These are phyloP conservation scores for Microtus obscurus DNA, from an alignment of 2,797 vertebrate genomes.

Conservation along the genomic window DNA sequence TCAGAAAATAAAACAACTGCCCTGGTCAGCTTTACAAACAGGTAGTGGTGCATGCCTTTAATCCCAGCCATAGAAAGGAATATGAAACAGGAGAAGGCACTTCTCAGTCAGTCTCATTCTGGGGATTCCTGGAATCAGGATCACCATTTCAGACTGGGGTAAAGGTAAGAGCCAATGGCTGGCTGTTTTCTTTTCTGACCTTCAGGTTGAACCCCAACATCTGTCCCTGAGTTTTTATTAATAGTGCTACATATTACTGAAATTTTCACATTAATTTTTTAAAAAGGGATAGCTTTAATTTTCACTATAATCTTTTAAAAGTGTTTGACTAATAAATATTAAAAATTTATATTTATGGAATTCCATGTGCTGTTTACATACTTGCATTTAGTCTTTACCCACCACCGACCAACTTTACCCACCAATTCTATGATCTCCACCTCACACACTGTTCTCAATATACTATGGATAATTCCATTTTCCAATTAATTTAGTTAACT, in stretches of 20 bases:
- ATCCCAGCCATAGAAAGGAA: too few species aligned
- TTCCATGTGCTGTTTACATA: neutral
- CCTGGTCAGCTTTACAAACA: too few species aligned
- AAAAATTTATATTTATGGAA: neutral
- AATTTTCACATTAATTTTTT: neutral
- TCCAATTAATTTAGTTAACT: neutral
- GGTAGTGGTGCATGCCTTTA: too few species aligned
- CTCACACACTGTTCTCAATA: neutral
- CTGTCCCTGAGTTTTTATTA: too few species aligned
- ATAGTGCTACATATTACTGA: neutral
- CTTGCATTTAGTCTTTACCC: neutral
- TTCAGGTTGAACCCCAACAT: too few species aligned
- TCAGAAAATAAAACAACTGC: too few species aligned
- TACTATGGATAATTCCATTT: neutral
- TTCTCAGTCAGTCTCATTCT: too few species aligned
- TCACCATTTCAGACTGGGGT: too few species aligned
- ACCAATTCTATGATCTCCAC: neutral
- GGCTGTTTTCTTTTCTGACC: too few species aligned
- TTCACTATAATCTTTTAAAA: neutral
- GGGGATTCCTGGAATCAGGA: too few species aligned
- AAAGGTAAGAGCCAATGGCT: too few species aligned
- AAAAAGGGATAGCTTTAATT: neutral
- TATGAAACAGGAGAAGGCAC: too few species aligned
- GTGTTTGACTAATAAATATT: neutral
- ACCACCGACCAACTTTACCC: neutral